These are phyloP conservation scores for Myotis planiceps DNA, from an alignment of 2,797 vertebrate species.

Conservation along the genomic window DNA sequence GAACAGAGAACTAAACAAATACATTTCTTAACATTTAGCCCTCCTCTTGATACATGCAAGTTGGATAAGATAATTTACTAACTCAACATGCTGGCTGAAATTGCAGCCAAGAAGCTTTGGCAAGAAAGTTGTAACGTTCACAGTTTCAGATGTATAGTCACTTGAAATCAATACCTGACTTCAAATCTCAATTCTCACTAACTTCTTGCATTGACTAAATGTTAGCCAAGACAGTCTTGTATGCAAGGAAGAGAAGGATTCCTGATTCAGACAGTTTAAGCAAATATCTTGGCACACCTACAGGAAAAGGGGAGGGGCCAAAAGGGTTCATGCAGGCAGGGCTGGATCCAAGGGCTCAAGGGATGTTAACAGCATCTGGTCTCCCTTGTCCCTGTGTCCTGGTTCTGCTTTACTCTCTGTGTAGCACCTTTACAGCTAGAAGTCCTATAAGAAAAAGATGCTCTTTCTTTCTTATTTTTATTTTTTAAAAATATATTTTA, in stretches of 20 bases:
- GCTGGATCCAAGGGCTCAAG: not conserved
- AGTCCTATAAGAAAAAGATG: not conserved
- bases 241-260: not conserved
- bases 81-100: constrained; percentile 34
- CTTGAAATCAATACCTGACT: not conserved
- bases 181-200: not conserved
- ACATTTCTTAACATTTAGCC: constrained; percentile 50
- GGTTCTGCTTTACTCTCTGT: not conserved
- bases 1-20: constrained; percentile 65
- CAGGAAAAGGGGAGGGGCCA: not conserved
- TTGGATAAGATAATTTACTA: constrained; percentile 3
- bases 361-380: not conserved
- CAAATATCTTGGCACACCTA: not conserved
- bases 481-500: too few species aligned
- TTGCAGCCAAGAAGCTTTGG: not conserved
- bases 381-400: not conserved
- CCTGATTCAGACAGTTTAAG: not conserved
- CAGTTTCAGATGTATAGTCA: not conserved
- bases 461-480: not conserved
- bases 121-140: not conserved
- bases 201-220: not conserved
- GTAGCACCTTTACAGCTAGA: not conserved
- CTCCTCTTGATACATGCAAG: constrained; percentile 30
- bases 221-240: not conserved
- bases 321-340: not conserved